Percentiles rank a stretch among this genome's conserved stretches.
phyloP scores from a whole-genome alignment of 2,113 vertebrate species.

The Puntigrus tetrazona region DNA sequence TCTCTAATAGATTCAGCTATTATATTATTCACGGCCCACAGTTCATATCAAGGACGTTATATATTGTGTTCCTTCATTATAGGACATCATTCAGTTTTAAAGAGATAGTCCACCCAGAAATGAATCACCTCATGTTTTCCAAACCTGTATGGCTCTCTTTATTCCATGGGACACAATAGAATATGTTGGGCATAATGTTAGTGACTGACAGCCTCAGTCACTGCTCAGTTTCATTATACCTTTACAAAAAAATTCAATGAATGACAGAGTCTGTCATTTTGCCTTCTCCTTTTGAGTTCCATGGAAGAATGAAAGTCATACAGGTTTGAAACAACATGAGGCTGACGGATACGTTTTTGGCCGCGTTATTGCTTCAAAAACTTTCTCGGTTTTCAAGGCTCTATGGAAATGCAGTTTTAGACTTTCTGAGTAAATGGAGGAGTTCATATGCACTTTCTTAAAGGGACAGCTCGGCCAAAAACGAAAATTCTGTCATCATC shows the following conservation, averaged over 20 bases:
- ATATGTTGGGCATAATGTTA: background rate
- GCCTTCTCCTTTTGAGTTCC: background rate
- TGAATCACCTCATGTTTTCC: background rate
- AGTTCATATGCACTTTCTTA: background rate
- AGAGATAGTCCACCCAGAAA: background rate
- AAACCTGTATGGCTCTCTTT: background rate
- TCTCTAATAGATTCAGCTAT: constrained; percentile 3
- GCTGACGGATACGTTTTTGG: background rate
- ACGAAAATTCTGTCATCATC: background rate
- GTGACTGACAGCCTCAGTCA: background rate
- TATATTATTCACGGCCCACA: background rate
- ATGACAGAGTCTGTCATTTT: constrained; percentile 4
- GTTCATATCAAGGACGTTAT: background rate
- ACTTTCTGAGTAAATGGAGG: background rate
- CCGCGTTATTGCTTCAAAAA: background rate
- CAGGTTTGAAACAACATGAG: constrained; percentile 10
- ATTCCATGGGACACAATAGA: background rate
- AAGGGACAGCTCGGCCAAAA: background rate
- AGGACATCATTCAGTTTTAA: background rate
- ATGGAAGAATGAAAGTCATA: background rate
- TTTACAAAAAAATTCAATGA: background rate
- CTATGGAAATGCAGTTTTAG: background rate
- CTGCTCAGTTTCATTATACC: background rate
- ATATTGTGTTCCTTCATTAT: background rate
- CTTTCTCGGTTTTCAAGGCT: background rate